Percentiles rank a stretch among this genome's conserved stretches.
These are phyloP conservation scores for Listrodromus nycthemerus DNA, from an alignment of 2,888 invertebrate species.

Conservation along the genomic window DNA sequence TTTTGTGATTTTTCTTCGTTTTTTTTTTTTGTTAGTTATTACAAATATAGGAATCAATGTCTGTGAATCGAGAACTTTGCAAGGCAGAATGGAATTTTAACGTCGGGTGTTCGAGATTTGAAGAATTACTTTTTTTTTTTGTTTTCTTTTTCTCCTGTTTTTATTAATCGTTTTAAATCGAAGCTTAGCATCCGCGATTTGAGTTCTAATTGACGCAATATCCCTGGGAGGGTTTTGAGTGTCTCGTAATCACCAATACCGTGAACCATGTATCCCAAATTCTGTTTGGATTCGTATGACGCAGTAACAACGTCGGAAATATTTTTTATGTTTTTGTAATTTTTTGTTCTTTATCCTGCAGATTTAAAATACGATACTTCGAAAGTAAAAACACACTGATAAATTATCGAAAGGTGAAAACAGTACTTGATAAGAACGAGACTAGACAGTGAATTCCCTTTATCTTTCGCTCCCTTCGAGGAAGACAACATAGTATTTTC, in stretches of 20 bases:
- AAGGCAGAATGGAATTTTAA: slow-evolving; percentile 60
- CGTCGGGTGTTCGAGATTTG: slow-evolving; percentile 51
- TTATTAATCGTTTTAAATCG: slow-evolving; percentile 27
- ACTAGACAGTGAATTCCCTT: slow-evolving; percentile 12
- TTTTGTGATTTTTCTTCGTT: slow-evolving; percentile 12
- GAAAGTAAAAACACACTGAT: background rate
- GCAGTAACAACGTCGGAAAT: slow-evolving; percentile 32
- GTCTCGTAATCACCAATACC: slow-evolving; percentile 70
- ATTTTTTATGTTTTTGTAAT: slow-evolving; percentile 34
- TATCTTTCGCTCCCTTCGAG: slow-evolving; percentile 11
- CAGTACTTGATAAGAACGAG: slow-evolving; percentile 18
- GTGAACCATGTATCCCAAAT: slow-evolving; percentile 54
- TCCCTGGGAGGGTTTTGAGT: slow-evolving; percentile 60
- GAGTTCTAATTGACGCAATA: slow-evolving; percentile 66
- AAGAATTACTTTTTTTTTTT: slow-evolving; percentile 33
- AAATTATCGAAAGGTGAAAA: slow-evolving; percentile 22
- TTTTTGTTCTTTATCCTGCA: slow-evolving; percentile 25
- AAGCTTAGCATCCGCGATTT: slow-evolving; percentile 52
- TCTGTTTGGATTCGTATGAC: slow-evolving; percentile 57
- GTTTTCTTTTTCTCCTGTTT: background rate
- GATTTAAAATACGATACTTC: slow-evolving; percentile 6
- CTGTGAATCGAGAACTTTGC: slow-evolving; percentile 42
- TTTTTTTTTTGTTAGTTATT: slow-evolving; percentile 25
- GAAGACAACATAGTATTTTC: slow-evolving; percentile 61
- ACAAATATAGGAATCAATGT: slow-evolving; percentile 56